Conservation (phyloP, 92 coral and sea anemone species). For the Scolanthus callimorphus region DNA sequence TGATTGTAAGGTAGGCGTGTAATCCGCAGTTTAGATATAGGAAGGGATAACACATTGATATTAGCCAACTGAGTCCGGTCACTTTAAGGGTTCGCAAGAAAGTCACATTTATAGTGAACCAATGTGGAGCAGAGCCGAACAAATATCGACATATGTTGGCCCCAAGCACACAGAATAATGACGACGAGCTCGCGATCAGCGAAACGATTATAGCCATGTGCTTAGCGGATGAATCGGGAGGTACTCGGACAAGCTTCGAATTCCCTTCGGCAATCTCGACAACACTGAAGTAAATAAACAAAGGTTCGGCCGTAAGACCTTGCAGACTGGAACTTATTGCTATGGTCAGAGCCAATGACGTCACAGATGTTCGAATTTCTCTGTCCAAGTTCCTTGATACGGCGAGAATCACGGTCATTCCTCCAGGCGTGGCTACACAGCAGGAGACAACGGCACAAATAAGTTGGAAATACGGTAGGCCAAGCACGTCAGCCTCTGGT, state of each 20-base stretch:
- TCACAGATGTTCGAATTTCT: conserved; percentile 21
- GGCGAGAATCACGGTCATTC: conserved; percentile 4
- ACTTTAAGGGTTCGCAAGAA: conserved; percentile 31
- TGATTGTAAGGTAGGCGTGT: conserved; percentile 9
- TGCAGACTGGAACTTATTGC: conserved; percentile 20
- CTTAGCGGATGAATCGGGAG: conserved; percentile 4
- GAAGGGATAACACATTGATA: conserved; percentile 26
- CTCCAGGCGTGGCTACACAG: conserved; percentile 6
- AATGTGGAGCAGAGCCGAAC: conserved; percentile 31
- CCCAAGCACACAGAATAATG: conserved; percentile 16
- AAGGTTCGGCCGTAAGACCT: conserved; percentile 27
- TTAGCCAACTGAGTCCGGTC: conserved; percentile 23
- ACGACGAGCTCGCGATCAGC: conserved; percentile 14
- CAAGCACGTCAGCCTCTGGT: conserved; percentile 7
- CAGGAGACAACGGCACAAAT: conserved; percentile 13
- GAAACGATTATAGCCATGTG: conserved; percentile 23
- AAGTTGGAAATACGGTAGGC: conserved; percentile 21
- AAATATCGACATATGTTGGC: conserved; percentile 38
- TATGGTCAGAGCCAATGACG: conserved; percentile 21
- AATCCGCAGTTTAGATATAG: conserved; percentile 30
- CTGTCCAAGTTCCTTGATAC: conserved; percentile 17
- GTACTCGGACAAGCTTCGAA: not conserved
- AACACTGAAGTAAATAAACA: conserved; percentile 22
- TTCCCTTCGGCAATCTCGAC: conserved; percentile 3
- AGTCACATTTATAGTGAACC: conserved; percentile 22